Base-by-base conservation (phyloP, 23 tunicate genomes). In the Ascidia mentula region DNA sequence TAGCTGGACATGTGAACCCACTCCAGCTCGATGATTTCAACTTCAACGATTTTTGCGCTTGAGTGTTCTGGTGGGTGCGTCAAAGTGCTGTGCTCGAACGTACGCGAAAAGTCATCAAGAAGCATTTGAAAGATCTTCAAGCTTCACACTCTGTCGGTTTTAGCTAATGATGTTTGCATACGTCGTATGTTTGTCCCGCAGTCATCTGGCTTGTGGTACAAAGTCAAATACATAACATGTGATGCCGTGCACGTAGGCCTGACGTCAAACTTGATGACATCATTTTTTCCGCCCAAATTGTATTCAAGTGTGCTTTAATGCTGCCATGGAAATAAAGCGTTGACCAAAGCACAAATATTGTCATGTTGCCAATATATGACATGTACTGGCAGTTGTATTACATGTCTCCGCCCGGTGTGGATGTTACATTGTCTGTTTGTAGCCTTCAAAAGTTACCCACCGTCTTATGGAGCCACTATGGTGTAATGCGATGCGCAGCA, bases 1-100 rank as follows among this genome's bases (percentile, higher is more conserved):
- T 53, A 53, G 65, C 65, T 53, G 65, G 65, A 53, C 65, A 53
- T 5, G 65, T 28, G 65, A 53, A 28, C 15, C 53, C 65, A 53
- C 65, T 53, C 65, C 4, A 53, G 2, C 65, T 53, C 65, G 65
- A 53, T 53, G 65, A 53, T 53, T 53, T 53, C 65, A 53, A 53
- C 65, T 53, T 53, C 65, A 53, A 53, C 65, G 65, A 53, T 53
- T 53, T 53, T 53, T 53, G 22, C 28, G 24, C 65, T 53, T 28
- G 13, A 53, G 65, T 53, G 65, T 53, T 26, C 65, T 53, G 65
- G 65, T 53, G 65, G 65, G 65, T 53, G 65, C 65, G 65, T 53
- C 65, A 53, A 28, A 3, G 65, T 53, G 65, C 22, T n/a, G 24
- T 9, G 65, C 1, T 53, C 65, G 24, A 53, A 6, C 13, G 65